Percentiles rank a stretch among this genome's conserved stretches.
Evolutionary conservation across 1,140 invertebrate genomes (phyloP).

Genomic region (Lepidurus packardi): DNA sequence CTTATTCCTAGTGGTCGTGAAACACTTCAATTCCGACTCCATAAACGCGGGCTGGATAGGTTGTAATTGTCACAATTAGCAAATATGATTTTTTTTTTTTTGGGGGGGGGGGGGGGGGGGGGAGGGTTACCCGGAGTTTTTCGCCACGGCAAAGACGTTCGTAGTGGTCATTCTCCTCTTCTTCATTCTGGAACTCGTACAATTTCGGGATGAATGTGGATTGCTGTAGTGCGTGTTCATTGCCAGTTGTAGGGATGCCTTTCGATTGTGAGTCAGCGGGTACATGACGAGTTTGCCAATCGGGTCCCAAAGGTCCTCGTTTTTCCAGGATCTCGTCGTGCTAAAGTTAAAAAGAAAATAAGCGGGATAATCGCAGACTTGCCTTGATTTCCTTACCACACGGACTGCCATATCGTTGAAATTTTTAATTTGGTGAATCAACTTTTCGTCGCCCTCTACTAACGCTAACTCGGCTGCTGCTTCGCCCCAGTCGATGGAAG

Average conservation of each 20-base stretch:
- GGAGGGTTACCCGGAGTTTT: conserved; percentile 38
- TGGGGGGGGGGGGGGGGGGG: neutral
- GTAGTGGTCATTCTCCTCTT: conserved; percentile 46
- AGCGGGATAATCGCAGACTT: neutral
- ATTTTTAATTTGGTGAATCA: conserved; percentile 42
- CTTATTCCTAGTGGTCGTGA: conserved; percentile 31
- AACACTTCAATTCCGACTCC: conserved; percentile 1
- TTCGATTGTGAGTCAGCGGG: conserved; percentile 39
- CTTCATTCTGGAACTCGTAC: conserved; percentile 40
- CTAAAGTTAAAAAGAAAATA: conserved; percentile 33
- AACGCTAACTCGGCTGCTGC: conserved; percentile 40
- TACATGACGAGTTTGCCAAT: conserved; percentile 41
- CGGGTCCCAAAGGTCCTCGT: conserved; percentile 38
- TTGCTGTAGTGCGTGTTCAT: conserved; percentile 33
- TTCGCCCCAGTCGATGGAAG: conserved; percentile 46
- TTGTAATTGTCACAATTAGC: neutral
- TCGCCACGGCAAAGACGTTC: conserved; percentile 43
- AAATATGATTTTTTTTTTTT: neutral
- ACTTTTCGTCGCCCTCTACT: conserved; percentile 7
- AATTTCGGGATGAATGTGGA: conserved; percentile 39
- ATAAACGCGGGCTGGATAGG: conserved; percentile 11
- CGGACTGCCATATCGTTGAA: conserved; percentile 43
- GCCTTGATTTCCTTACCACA: conserved; percentile 41
- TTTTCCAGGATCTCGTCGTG: conserved; percentile 39
- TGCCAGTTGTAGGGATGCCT: conserved; percentile 22